Evolutionary conservation across 2,888 invertebrate species (phyloP).

Genomic region (Chironomus tentans): DNA sequence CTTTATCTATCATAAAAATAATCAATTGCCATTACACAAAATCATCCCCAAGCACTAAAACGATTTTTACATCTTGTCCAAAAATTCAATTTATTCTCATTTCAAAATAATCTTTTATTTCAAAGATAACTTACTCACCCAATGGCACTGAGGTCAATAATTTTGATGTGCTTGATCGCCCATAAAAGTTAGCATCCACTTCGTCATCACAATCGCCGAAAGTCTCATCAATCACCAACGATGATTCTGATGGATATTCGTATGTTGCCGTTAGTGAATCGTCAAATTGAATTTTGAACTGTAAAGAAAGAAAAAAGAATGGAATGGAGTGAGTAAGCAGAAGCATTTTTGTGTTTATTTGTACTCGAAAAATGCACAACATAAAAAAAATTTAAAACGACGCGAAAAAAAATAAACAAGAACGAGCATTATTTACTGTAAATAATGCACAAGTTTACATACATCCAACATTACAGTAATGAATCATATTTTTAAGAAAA

Average conservation of each 20-base stretch:
- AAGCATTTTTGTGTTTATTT: no score
- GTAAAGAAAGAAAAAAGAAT: constrained; percentile 33
- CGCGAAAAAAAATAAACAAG: not conserved
- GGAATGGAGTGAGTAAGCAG: no score
- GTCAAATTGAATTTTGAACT: constrained; percentile 85
- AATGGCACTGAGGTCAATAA: constrained; percentile 22
- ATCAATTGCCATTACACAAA: no score
- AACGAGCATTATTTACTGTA: no score
- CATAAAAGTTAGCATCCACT: constrained; percentile 17
- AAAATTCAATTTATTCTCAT: no score
- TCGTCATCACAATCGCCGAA: constrained; percentile 32
- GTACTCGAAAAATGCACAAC: not conserved
- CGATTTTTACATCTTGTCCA: no score
- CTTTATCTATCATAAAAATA: no score
- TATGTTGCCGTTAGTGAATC: constrained; percentile 78
- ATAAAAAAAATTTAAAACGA: not conserved
- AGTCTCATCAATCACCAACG: constrained; percentile 56
- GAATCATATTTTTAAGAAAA: no score
- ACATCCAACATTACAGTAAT: no score
- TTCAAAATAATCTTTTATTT: no score
- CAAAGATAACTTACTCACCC: not conserved
- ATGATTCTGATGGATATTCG: constrained; percentile 89
- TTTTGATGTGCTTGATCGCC: not conserved
- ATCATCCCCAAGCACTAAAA: no score
- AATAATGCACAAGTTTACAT: no score